A percentile compares a stretch with the other conserved stretches of the same genome.
These are phyloP conservation scores for Imbricaverruca yamaguchii DNA, from an alignment of 2,888 invertebrate genomes.

Conservation along the genomic window DNA sequence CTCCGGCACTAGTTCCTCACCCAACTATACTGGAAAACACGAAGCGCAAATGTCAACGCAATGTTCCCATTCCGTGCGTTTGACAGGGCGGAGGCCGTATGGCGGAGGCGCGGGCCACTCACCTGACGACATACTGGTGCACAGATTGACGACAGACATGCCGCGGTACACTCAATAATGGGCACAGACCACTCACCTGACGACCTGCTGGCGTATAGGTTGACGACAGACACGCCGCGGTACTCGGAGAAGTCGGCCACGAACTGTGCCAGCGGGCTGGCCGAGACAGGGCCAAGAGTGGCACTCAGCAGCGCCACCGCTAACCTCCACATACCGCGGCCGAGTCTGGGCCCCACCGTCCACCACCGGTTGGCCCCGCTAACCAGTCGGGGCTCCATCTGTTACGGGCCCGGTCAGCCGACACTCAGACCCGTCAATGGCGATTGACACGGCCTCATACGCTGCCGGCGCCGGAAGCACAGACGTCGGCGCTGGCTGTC, in stretches of 20 bases:
- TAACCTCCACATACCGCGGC: neutral
- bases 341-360: neutral
- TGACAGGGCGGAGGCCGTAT: no score
- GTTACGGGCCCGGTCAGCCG: neutral
- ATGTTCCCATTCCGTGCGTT: no score
- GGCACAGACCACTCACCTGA: neutral
- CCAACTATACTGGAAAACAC: no score
- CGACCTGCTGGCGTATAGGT: constrained; percentile 1
- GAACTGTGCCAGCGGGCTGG: constrained; percentile 80
- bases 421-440: neutral
- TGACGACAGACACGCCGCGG: constrained; percentile 79
- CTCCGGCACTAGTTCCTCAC: no score
- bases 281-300: constrained; percentile 68
- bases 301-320: constrained; percentile 46
- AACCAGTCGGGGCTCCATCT: neutral
- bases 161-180: no score
- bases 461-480: no score
- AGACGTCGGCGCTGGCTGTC: no score
- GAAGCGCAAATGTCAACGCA: no score
- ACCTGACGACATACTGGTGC: no score
- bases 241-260: constrained; percentile 70
- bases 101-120: no score
- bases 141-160: no score
- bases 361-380: neutral
- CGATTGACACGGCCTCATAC: no score